Evolutionary conservation across 2,797 vertebrate genomes (phyloP).

Genomic region (Telmatherina bonti): DNA sequence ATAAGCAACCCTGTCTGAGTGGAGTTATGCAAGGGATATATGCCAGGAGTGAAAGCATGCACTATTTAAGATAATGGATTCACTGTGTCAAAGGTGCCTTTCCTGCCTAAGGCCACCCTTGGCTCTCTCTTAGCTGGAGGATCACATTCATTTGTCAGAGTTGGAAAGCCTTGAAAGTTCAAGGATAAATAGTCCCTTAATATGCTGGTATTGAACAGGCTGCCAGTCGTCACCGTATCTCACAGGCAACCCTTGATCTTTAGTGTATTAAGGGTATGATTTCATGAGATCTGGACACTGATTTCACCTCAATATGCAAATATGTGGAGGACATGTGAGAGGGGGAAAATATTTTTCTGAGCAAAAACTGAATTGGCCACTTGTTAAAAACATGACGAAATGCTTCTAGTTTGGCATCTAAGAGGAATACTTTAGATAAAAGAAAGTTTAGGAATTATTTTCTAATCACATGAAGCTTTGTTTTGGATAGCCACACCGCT

Average conservation of each 20-base stretch:
- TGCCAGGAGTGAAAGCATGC: slow-evolving; percentile 12
- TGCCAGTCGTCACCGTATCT: slow-evolving; percentile 10
- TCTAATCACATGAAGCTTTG: not conserved
- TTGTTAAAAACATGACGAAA: not conserved
- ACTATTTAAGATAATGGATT: slow-evolving; percentile 57
- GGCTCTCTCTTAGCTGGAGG: slow-evolving; percentile 36
- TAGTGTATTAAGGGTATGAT: not conserved
- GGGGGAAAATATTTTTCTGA: not conserved
- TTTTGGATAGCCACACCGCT: not conserved
- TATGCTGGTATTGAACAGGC: slow-evolving; percentile 14
- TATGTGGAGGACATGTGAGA: not conserved
- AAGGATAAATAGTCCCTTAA: slow-evolving; percentile 31
- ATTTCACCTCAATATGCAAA: slow-evolving; percentile 15
- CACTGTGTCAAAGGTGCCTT: slow-evolving; percentile 57
- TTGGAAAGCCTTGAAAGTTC: slow-evolving; percentile 44
- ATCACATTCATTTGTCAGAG: slow-evolving; percentile 46
- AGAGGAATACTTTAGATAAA: not conserved
- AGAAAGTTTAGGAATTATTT: slow-evolving; percentile 2
- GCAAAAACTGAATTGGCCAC: not conserved
- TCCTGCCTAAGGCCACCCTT: slow-evolving; percentile 52
- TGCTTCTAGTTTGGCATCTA: not conserved
- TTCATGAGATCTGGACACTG: slow-evolving; percentile 7
- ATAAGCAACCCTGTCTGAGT: slow-evolving; percentile 8
- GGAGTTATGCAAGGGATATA: slow-evolving; percentile 7
- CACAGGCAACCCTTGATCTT: slow-evolving; percentile 28